Evolutionary conservation across 2,888 invertebrate genomes (phyloP).

Genomic region (Abscondita cerata): DNA sequence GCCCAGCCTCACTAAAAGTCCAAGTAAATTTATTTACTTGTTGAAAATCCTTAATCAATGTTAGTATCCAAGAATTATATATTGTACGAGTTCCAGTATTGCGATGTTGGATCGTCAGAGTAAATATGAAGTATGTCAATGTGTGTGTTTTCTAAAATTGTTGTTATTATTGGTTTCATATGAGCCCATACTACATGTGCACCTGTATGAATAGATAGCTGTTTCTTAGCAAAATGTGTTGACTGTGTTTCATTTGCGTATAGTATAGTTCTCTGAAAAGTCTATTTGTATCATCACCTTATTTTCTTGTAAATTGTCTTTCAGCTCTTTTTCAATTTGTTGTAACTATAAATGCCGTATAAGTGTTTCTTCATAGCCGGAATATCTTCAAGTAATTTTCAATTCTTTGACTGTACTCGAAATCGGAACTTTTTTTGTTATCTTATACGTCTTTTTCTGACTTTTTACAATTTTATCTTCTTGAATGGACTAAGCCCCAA

Average conservation of each 20-base stretch:
- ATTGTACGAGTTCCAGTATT: constrained; percentile 40
- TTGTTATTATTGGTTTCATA: constrained; percentile 36
- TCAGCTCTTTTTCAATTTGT: not conserved
- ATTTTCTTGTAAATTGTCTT: not conserved
- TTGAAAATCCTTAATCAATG: not conserved
- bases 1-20: not conserved
- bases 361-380: no score
- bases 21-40: not conserved
- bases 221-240: not conserved
- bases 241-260: not conserved
- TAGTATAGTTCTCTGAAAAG: not conserved
- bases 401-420: no score
- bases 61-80: constrained; percentile 30
- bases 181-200: constrained; percentile 37
- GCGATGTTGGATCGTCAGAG: constrained; percentile 37
- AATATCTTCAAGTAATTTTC: no score
- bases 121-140: constrained; percentile 37
- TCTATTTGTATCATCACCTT: not conserved
- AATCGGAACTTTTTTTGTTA: not conserved
- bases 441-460: no score
- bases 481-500: no score
- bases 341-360: no score
- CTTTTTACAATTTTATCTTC: no score
- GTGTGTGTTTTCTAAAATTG: constrained; percentile 33
- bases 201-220: not conserved